Base-by-base conservation (phyloP, 2,888 invertebrate species). In the Hemistola chrysoprasaria region DNA sequence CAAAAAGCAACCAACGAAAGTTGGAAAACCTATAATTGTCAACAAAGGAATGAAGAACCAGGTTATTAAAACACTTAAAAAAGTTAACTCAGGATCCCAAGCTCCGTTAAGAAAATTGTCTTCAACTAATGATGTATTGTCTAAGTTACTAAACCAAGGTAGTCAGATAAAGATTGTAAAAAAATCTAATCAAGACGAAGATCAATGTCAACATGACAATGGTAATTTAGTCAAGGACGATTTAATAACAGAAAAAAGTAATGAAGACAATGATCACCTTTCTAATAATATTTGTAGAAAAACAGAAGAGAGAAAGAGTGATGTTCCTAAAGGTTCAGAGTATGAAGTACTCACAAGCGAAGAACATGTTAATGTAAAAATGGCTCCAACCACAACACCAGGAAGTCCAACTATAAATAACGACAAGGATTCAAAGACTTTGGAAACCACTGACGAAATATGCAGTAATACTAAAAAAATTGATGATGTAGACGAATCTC, bases 91-190 rank as follows among this genome's bases (percentile, higher is more conserved):
- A 24, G 38, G 24, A 7, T 1, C 35, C 20, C 23, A 43, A 34
- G 31, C 8, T 6, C 60, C 47, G 23, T 38, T 46, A 51, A 52
- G 58, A 22, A 22, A 28, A 49, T 45, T 67, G 25, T 65, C 58
- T 48, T 66, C 73, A 22, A 71, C 82, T 2, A 68, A 70, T 50
- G 80, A 82, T 31, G 73, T 84, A 20, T 63, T 87, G 25, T 73
- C 81, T 11, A 86, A 83, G 62, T 62, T 87, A 50, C 59, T 85
- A 7, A 81, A 71, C 48, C 80, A 84, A 56, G 77, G 81, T 59
- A 83, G 67, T 64, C 78, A 85, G 68, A 78, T 88, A 45, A 83
- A 81, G 72, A 80, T 87, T 28, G 63, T 82, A 0, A 87, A 82
- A 56, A 86, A 75, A 53, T 33, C 55, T 33, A 52, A 49, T 31